A percentile compares a stretch with the other conserved stretches of the same genome.
These are phyloP conservation scores for Boloria euphrosyne DNA, from an alignment of 2,888 invertebrate genomes.

Conservation along the genomic window DNA sequence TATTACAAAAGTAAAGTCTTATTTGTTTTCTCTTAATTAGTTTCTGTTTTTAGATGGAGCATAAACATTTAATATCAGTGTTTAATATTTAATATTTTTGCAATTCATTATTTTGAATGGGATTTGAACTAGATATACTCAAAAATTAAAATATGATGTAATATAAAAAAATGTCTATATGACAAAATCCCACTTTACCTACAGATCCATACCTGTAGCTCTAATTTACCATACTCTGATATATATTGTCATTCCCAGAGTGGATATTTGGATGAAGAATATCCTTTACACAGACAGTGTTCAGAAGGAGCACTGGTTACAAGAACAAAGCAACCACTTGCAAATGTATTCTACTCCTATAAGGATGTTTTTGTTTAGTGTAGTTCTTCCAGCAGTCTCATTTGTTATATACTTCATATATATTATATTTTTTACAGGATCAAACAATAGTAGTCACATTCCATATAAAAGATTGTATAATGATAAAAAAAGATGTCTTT, in stretches of 20 bases:
- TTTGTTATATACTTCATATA: conserved; percentile 41
- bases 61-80: no score
- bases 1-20: conserved; percentile 21
- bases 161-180: no score
- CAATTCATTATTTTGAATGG: no score
- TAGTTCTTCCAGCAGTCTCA: conserved; percentile 38
- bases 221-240: neutral
- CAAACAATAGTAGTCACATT: conserved; percentile 26
- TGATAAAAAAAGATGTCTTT: conserved; percentile 29
- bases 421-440: conserved; percentile 40
- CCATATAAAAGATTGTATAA: conserved; percentile 35
- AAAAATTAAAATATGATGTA: no score
- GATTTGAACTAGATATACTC: no score
- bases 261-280: conserved; percentile 35
- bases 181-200: no score
- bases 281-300: neutral
- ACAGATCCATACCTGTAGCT: no score
- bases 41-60: no score
- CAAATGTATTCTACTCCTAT: conserved; percentile 36
- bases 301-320: neutral
- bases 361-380: conserved; percentile 39
- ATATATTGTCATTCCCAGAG: conserved; percentile 23
- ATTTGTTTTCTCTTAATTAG: neutral
- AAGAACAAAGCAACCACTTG: conserved; percentile 12
- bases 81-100: no score